A percentile compares a stretch with the other conserved stretches of the same genome.
These are phyloP conservation scores for Metallyticus violacea DNA, from an alignment of 2,888 invertebrate species.

Conservation along the genomic window DNA sequence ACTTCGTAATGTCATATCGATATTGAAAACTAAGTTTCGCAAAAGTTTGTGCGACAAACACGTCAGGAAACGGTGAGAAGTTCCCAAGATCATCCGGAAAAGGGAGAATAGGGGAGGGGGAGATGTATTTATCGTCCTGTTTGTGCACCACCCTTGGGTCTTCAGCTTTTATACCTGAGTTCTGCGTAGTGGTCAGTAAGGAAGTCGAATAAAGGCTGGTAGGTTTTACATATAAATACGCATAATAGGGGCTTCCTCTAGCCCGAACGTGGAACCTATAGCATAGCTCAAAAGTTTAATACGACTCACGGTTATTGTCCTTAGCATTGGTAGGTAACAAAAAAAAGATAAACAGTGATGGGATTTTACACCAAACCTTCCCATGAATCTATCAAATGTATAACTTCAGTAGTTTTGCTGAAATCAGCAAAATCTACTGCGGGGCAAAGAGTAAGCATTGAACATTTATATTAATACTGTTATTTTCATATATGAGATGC, in stretches of 20 bases:
- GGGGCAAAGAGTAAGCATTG: too few relatives aligned
- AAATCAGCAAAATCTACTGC: too few relatives aligned
- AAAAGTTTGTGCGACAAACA: not conserved
- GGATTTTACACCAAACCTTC: too few relatives aligned
- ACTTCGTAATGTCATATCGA: not conserved
- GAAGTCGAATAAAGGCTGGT: not conserved
- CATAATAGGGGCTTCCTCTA: not conserved
- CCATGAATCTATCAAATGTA: too few relatives aligned
- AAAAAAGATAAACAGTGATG: too few relatives aligned
- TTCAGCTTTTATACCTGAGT: not conserved
- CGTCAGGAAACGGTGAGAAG: not conserved
- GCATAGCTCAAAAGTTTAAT: not conserved
- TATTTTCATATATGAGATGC: too few relatives aligned
- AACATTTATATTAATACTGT: too few relatives aligned
- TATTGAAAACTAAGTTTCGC: not conserved
- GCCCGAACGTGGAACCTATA: not conserved
- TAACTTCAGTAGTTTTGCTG: too few relatives aligned
- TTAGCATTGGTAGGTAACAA: too few relatives aligned
- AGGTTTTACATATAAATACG: not conserved
- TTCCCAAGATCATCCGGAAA: not conserved
- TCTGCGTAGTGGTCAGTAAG: not conserved
- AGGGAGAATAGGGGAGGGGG: not conserved
- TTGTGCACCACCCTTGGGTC: not conserved
- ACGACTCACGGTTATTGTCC: too few relatives aligned
- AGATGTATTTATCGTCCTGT: not conserved